Evolutionary conservation across 2,113 vertebrate species (phyloP).

Genomic region (Terrapene triunguis): DNA sequence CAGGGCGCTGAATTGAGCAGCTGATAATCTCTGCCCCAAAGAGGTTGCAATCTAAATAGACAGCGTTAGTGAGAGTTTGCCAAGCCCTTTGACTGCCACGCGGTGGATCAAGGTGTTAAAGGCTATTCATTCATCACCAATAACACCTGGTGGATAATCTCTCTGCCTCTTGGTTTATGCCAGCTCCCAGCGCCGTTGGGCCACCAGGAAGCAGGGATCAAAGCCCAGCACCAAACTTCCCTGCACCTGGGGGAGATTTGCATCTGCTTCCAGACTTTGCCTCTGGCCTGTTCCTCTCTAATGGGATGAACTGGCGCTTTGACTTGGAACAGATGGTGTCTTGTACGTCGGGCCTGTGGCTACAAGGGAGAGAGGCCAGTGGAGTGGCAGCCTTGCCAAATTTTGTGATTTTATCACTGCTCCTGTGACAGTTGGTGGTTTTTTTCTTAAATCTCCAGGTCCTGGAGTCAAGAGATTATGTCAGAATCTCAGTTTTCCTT

Average conservation of each 20-base stretch:
- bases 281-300: neutral
- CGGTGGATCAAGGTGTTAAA: neutral
- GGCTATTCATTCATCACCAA: neutral
- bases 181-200: neutral
- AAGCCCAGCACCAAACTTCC: neutral
- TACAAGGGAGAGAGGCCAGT: neutral
- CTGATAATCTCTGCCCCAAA: neutral
- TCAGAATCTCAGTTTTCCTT: neutral
- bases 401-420: neutral
- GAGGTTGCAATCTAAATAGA: neutral
- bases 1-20: neutral
- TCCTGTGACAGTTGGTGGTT: neutral
- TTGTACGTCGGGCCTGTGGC: neutral
- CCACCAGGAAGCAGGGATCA: neutral
- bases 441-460: neutral
- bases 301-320: neutral
- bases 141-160: neutral
- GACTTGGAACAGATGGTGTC: neutral
- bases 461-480: neutral
- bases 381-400: neutral
- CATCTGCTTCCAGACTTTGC: neutral
- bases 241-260: neutral
- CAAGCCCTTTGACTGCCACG: neutral
- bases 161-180: neutral
- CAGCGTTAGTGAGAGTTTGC: neutral